These are phyloP conservation scores for Homarus gammarus DNA, from an alignment of 2,888 invertebrate genomes.

Conservation along the genomic window DNA sequence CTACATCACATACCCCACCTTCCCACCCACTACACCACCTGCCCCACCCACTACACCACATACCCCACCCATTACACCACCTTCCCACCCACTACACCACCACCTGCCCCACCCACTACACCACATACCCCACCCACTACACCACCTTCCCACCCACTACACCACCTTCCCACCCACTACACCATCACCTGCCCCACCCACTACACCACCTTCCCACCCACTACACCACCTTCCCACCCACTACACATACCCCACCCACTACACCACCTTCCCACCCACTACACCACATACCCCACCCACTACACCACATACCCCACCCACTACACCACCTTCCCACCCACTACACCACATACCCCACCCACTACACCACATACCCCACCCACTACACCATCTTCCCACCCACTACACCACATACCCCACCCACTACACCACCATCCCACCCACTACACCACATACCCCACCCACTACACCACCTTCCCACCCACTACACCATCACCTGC, in stretches of 20 bases:
- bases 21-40: too few species aligned
- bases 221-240: neutral
- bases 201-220: neutral
- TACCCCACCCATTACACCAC: too few species aligned
- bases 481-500: too few species aligned
- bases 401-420: neutral
- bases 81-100: neutral
- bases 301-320: neutral
- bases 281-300: neutral
- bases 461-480: too few species aligned
- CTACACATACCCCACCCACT: neutral
- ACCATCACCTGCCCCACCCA: neutral
- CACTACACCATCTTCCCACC: neutral
- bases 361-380: neutral
- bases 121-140: constrained; percentile 1
- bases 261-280: neutral
- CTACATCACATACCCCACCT: too few species aligned
- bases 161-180: neutral
- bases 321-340: neutral
- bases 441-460: too few species aligned
- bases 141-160: neutral
- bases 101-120: neutral
- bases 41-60: too few species aligned
- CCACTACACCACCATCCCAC: neutral
- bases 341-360: neutral